Conservation (phyloP, 2,113 vertebrate genomes). For the Dasyurus viverrinus region DNA sequence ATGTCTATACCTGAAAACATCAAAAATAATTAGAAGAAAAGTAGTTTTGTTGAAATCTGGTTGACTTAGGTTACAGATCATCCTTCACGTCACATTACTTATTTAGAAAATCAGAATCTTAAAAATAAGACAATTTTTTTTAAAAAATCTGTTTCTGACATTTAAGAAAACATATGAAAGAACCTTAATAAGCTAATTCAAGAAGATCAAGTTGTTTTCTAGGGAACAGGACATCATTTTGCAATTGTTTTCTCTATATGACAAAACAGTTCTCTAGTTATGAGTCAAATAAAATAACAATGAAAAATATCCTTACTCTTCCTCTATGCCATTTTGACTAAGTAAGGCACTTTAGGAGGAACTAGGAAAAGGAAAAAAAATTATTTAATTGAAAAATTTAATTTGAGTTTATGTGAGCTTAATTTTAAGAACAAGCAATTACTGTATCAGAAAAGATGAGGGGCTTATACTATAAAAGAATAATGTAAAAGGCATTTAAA, state of each 20-base stretch:
- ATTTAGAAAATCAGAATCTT: constrained; percentile 44
- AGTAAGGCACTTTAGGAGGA: not conserved
- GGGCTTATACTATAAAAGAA: not conserved
- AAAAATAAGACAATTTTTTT: not conserved
- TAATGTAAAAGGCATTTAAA: constrained; percentile 2
- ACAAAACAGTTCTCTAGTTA: not conserved
- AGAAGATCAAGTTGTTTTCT: not conserved
- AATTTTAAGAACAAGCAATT: constrained; percentile 29
- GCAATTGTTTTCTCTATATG: not conserved
- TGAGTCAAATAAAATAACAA: constrained; percentile 11
- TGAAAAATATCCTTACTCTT: constrained; percentile 17
- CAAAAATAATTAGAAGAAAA: constrained; percentile 49
- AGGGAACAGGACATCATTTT: not conserved
- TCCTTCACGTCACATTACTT: constrained; percentile 42
- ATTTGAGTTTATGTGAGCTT: constrained; percentile 41
- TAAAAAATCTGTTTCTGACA: not conserved
- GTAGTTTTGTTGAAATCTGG: constrained; percentile 27
- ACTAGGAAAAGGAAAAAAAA: not conserved
- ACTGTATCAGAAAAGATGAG: constrained; percentile 20
- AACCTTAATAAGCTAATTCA: constrained; percentile 58
- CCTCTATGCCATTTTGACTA: constrained; percentile 14
- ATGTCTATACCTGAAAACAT: constrained; percentile 92
- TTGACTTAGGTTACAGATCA: not conserved
- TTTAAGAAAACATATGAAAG: constrained; percentile 55
- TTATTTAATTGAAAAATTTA: constrained; percentile 50